These are phyloP conservation scores for Trididemnum clinides DNA, from an alignment of 23 tunicate species.

Conservation along the genomic window DNA sequence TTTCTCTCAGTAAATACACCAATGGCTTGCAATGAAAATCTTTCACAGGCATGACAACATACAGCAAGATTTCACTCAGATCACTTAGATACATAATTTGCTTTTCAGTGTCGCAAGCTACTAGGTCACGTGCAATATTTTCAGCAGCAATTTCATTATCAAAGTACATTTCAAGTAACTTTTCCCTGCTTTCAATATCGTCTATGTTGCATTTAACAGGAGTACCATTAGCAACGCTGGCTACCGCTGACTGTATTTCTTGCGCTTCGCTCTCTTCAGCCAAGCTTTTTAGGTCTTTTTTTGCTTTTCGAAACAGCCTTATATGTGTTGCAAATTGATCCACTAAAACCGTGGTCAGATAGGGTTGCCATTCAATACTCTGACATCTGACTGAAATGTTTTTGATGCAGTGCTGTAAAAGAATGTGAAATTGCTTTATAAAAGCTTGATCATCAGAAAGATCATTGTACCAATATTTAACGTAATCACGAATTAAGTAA, in stretches of 20 bases:
- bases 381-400: conserved; percentile 63
- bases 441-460: conserved; percentile 85
- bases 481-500: conserved; percentile 79
- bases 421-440: conserved; percentile 29
- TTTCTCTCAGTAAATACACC: conserved; percentile 64
- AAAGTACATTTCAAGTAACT: conserved; percentile 55
- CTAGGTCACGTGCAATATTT: conserved; percentile 65
- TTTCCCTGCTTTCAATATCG: neutral
- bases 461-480: conserved; percentile 89
- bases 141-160: conserved; percentile 60
- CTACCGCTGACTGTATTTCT: neutral
- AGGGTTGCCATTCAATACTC: conserved; percentile 83
- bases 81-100: conserved; percentile 61
- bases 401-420: conserved; percentile 64
- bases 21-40: conserved; percentile 91
- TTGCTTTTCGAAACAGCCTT: conserved; percentile 67
- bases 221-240: neutral
- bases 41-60: conserved; percentile 63
- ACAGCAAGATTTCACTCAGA: conserved; percentile 71
- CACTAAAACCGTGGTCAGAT: conserved; percentile 69
- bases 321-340: conserved; percentile 92
- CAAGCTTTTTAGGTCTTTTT: conserved; percentile 43
- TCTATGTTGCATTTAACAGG: neutral
- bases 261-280: neutral
- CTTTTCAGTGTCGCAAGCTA: conserved; percentile 57